Evolutionary conservation across 2,888 invertebrate genomes (phyloP), one percentile per base, ranked within the genome.

Genomic region (Osmoderma eremita): DNA sequence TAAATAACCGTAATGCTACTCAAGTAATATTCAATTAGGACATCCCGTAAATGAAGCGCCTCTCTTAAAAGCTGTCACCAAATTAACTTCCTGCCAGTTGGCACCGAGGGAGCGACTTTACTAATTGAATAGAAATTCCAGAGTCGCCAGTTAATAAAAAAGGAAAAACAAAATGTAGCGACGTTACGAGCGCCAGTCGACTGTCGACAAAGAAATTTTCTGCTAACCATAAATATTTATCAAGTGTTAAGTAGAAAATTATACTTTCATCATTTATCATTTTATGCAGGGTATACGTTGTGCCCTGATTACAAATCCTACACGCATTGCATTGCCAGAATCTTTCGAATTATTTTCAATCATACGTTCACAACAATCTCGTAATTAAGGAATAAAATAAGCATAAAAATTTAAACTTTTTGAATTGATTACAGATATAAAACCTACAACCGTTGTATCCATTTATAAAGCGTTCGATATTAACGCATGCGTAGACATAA

Each of bases 251-350:
- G 58, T 58, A 42, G 45, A 42, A 45, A 58, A 58, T 58, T 58
- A 58, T 58, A 58, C 56, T 56, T 56, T 18, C 58, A 58, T 45
- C 30, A n/a, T n/a, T n/a, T n/a, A n/a, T n/a, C n/a, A n/a, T n/a
- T n/a, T n/a, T n/a, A n/a, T n/a, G n/a, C n/a, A n/a, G n/a, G n/a
- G n/a, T n/a, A n/a, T n/a, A n/a, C n/a, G n/a, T n/a, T n/a, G n/a
- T n/a, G n/a, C n/a, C n/a, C n/a, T n/a, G n/a, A n/a, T n/a, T n/a
- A n/a, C n/a, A n/a, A n/a, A n/a, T n/a, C n/a, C n/a, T n/a, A n/a
- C n/a, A n/a, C n/a, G n/a, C n/a, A n/a, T n/a, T n/a, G n/a, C n/a
- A n/a, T n/a, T n/a, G n/a, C n/a, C n/a, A n/a, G n/a, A n/a, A n/a
- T n/a, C n/a, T n/a, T n/a, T n/a, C n/a, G n/a, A n/a, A n/a, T n/a